These are phyloP conservation scores for Tolypeutes matacus DNA, from an alignment of 2,797 vertebrate genomes.

Conservation along the genomic window DNA sequence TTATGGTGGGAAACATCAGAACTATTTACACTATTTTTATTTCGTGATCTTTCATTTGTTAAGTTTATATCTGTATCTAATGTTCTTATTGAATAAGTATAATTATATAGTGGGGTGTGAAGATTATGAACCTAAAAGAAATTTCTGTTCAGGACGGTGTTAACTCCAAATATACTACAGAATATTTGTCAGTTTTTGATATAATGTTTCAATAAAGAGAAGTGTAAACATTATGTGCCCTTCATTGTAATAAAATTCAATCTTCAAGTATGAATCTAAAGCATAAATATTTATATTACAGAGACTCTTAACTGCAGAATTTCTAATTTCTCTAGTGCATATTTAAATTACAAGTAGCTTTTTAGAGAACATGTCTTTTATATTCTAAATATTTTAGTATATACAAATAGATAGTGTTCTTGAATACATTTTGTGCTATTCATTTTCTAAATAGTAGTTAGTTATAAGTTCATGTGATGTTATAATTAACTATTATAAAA, in stretches of 20 bases:
- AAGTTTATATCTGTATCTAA: conserved; percentile 51
- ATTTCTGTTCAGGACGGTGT: conserved; percentile 17
- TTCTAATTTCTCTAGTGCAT: conserved; percentile 52
- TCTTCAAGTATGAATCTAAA: conserved; percentile 57
- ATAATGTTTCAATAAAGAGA: conserved; percentile 22
- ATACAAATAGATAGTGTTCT: conserved; percentile 51
- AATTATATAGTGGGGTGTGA: neutral
- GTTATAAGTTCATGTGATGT: conserved; percentile 44
- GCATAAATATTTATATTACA: conserved; percentile 47
- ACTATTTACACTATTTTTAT: neutral
- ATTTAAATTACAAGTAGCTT: conserved; percentile 70
- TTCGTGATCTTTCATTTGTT: conserved; percentile 36
- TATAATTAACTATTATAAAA: conserved; percentile 59
- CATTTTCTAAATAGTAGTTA: conserved; percentile 60
- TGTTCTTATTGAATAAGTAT: conserved; percentile 27
- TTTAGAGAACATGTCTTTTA: conserved; percentile 61
- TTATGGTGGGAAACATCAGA: neutral
- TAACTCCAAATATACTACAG: conserved; percentile 16
- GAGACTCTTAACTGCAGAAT: conserved; percentile 50
- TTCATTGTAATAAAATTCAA: conserved; percentile 46
- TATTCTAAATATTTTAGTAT: conserved; percentile 69
- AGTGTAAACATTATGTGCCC: neutral
- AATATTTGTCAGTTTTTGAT: neutral
- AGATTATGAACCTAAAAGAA: conserved; percentile 14
- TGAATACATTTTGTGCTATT: conserved; percentile 60